Evolutionary conservation across 2,797 vertebrate genomes (phyloP).

Genomic region (Capromys pilorides): DNA sequence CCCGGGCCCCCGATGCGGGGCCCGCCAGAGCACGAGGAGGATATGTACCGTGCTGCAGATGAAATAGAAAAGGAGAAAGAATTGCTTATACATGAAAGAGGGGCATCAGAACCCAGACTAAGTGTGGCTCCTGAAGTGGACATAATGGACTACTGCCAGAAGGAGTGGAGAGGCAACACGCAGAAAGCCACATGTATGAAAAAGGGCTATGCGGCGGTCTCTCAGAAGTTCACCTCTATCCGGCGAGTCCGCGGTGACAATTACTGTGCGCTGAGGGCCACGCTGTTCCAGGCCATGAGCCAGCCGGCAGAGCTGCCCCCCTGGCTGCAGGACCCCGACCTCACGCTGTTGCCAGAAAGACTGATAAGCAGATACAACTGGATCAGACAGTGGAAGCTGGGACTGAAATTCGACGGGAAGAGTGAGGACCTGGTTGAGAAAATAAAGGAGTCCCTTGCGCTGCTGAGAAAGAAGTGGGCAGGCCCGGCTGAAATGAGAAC

Average conservation of each 20-base stretch:
- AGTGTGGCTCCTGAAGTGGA: slow-evolving; percentile 92
- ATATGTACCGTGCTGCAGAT: slow-evolving; percentile 93
- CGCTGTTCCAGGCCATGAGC: slow-evolving; percentile 94
- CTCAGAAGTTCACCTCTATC: slow-evolving; percentile 91
- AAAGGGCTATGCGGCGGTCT: slow-evolving; percentile 93
- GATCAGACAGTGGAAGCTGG: slow-evolving; percentile 93
- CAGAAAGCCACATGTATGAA: slow-evolving; percentile 93
- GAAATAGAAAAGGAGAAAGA: slow-evolving; percentile 90
- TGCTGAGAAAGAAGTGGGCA: slow-evolving; percentile 93
- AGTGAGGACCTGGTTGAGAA: slow-evolving; percentile 84
- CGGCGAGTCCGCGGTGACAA: slow-evolving; percentile 96
- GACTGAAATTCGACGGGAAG: slow-evolving; percentile 85
- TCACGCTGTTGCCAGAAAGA: slow-evolving; percentile 88
- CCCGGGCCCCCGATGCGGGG: background rate
- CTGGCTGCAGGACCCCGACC: slow-evolving; percentile 91
- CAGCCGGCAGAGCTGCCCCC: slow-evolving; percentile 88
- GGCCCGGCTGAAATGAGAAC: slow-evolving; percentile 86
- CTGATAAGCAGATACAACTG: slow-evolving; percentile 90
- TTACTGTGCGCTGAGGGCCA: slow-evolving; percentile 97
- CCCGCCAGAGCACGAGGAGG: slow-evolving; percentile 86
- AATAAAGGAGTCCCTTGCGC: slow-evolving; percentile 90
- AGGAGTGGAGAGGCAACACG: slow-evolving; percentile 96
- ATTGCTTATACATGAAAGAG: slow-evolving; percentile 78
- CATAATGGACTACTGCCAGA: slow-evolving; percentile 93
- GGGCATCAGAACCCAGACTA: slow-evolving; percentile 81